phyloP scores from a whole-genome alignment of 2,113 vertebrate genomes.

The Oreocharis arfaki region DNA sequence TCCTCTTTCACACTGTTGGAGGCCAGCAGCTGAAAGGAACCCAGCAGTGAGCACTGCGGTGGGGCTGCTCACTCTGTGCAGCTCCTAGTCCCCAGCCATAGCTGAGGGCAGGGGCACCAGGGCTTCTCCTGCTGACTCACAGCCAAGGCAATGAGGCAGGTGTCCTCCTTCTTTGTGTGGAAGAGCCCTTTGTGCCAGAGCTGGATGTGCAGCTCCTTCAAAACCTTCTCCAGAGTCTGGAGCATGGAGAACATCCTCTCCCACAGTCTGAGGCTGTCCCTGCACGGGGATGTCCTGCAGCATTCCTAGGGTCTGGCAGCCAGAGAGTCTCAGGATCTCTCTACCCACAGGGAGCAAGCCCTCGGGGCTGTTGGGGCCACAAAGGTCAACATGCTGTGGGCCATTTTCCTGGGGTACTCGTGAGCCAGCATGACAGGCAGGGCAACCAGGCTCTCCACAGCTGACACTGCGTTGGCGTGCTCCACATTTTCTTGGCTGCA shows the following conservation, averaged over 20 bases:
- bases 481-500: neutral
- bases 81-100: too few relatives aligned
- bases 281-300: neutral
- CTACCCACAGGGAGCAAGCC: neutral
- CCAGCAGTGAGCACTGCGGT: fast-evolving
- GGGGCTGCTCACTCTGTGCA: fast-evolving
- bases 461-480: fast-evolving
- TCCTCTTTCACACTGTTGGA: neutral
- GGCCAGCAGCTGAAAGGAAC: neutral
- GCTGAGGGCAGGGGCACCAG: fast-evolving
- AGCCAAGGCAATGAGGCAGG: neutral
- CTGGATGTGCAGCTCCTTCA: neutral
- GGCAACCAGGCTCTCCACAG: too few relatives aligned
- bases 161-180: neutral
- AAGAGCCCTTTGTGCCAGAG: neutral
- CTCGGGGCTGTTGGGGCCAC: too few relatives aligned
- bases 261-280: neutral
- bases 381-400: neutral
- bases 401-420: fast-evolving
- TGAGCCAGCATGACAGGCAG: neutral
- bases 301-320: neutral
- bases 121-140: neutral
- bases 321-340: neutral
- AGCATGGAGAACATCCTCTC: fast-evolving
- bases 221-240: neutral